Evolutionary conservation across 1,140 invertebrate species (phyloP).

Genomic region (Steinernema feltiae): DNA sequence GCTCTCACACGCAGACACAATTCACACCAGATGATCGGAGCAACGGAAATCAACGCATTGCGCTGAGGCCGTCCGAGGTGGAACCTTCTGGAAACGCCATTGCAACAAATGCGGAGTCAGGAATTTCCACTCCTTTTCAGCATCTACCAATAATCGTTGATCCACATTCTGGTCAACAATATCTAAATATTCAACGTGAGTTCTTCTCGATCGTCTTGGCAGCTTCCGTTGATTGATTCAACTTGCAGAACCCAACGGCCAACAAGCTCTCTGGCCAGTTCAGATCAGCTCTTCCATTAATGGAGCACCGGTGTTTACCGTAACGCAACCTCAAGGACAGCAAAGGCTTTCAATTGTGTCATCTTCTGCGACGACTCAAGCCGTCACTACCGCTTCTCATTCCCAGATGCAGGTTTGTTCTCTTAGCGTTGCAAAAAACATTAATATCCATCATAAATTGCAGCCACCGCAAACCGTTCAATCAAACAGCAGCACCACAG

Average conservation of each 20-base stretch:
- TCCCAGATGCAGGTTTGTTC: not conserved
- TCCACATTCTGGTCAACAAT: conserved; percentile 37
- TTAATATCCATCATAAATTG: not conserved
- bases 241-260: not conserved
- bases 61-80: no score
- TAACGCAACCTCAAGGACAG: not conserved
- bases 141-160: conserved; percentile 35
- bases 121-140: not conserved
- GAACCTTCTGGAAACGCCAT: no score
- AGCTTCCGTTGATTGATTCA: not conserved
- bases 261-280: not conserved
- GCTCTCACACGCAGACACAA: no score
- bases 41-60: no score
- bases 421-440: not conserved
- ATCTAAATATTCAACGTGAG: conserved; percentile 24
- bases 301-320: not conserved
- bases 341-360: no score
- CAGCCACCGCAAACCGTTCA: not conserved
- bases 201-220: not conserved
- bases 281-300: conserved; percentile 2
- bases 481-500: not conserved
- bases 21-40: no score
- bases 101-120: no score
- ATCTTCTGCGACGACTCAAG: not conserved
- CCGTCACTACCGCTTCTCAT: not conserved